Evolutionary conservation across 2,888 invertebrate genomes (phyloP), one percentile per base, ranked within the genome.

Genomic region (Netelia melanura): DNA sequence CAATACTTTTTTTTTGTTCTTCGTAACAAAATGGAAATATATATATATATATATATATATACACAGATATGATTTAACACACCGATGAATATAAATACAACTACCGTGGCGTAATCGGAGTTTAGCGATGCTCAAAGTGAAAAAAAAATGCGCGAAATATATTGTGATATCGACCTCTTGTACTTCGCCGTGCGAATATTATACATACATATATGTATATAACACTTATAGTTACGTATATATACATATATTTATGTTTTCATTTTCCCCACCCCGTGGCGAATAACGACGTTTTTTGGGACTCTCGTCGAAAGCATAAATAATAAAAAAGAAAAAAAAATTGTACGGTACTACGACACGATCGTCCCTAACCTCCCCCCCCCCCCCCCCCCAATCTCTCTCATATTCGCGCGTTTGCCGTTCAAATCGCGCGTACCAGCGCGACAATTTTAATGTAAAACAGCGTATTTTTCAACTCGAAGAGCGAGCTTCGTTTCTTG

Each of bases 401-500:
- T 30, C 30, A 30, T 86, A 88, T 89, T 86, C 71, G 85, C 81
- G 80, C 75, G 82, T 84, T 30, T 65, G 72, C 67, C 72, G 81
- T 81, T 81, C 72, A 81, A 81, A 81, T 84, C 81, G 81, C 84
- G 68, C 30, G 3, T 5, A 76, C 48, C 21, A 82, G 76, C 83
- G 79, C 86, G 87, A 89, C 83, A 88, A 30, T 30, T 86, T 86
- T 88, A 89, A 89, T 80, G 88, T 88, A 88, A 90, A 89, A 87
- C 87, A 89, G 88, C 71, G 88, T 90, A 90, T 90, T 90, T 90
- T 90, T 88, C 87, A 90, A 88, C 87, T 89, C 87, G 88, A 88
- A 89, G 89, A 30, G 89, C 89, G 87, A 89, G 87, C 90, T 88
- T 89, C 87, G 89, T 91, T 92, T 91, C 89, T 90, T 92, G 90